Evolutionary conservation across 2,888 invertebrate genomes (phyloP).

Genomic region (Abscondita cerata): DNA sequence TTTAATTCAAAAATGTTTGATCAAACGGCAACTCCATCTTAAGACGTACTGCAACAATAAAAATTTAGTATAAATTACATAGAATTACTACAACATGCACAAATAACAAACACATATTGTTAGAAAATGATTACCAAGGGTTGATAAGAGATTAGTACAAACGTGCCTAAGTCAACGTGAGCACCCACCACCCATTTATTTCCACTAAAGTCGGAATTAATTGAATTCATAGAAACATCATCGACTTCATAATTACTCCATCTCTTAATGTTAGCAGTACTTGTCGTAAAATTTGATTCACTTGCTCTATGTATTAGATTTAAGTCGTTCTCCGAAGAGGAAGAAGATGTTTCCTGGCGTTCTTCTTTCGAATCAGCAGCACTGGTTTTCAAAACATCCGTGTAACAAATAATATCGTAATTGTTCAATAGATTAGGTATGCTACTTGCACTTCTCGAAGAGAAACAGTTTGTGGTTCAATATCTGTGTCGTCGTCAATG

Average conservation of each 20-base stretch:
- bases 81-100: too few species aligned
- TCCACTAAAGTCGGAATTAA: slow-evolving; percentile 36
- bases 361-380: slow-evolving; percentile 23
- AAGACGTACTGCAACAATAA: too few species aligned
- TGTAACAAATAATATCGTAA: slow-evolving; percentile 40
- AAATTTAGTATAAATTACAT: background rate
- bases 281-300: slow-evolving; percentile 45
- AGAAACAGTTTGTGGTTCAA: background rate
- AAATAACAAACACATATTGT: too few species aligned
- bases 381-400: slow-evolving; percentile 34
- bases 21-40: too few species aligned
- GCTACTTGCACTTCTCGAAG: slow-evolving; percentile 27
- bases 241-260: slow-evolving; percentile 55
- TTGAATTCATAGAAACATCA: slow-evolving; percentile 46
- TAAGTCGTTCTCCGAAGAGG: too few species aligned
- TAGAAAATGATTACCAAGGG: slow-evolving; percentile 5
- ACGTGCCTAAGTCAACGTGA: slow-evolving; percentile 57
- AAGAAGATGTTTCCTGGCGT: slow-evolving; percentile 38
- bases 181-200: slow-evolving; percentile 54
- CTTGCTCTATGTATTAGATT: slow-evolving; percentile 50
- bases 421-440: slow-evolving; percentile 33
- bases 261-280: slow-evolving; percentile 47
- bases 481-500: slow-evolving; percentile 11
- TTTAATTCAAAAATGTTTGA: too few species aligned
- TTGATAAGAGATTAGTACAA: slow-evolving; percentile 18